Percentiles rank a stretch among this genome's conserved stretches.
phyloP scores from a whole-genome alignment of 2,113 vertebrate genomes.

The Myrmecobius fasciatus region DNA sequence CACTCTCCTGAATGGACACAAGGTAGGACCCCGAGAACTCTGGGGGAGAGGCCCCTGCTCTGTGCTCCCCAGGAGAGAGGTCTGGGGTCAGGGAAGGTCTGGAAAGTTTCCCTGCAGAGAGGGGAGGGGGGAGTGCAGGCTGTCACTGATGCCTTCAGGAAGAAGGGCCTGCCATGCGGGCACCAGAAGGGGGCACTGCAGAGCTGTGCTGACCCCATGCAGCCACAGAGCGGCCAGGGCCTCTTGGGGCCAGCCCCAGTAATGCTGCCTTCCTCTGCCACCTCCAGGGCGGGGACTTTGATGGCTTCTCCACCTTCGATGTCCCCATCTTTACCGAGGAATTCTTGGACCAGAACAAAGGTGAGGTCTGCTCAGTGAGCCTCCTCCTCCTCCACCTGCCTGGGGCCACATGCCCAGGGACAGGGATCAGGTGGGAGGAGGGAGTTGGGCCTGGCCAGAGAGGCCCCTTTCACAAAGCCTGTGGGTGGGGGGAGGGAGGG shows the following conservation, averaged over 20 bases:
- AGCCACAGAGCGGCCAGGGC: background rate
- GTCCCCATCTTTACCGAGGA: conserved; percentile 98
- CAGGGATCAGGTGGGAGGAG: background rate
- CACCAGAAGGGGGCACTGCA: background rate
- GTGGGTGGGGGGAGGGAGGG: no score
- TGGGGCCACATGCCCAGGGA: background rate
- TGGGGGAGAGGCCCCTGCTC: background rate
- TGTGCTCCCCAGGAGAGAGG: background rate
- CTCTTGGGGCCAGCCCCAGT: background rate
- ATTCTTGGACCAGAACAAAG: conserved; percentile 99
- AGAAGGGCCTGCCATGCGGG: background rate
- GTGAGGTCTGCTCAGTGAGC: conserved; percentile 75
- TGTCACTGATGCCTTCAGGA: background rate
- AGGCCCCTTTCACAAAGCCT: background rate
- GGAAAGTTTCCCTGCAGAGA: background rate
- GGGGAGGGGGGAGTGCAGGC: background rate
- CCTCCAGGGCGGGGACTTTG: conserved; percentile 88
- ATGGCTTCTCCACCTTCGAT: conserved; percentile 90
- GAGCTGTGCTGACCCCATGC: background rate
- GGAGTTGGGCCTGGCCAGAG: background rate
- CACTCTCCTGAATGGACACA: conserved; percentile 84
- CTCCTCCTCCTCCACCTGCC: background rate
- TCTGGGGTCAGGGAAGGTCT: background rate
- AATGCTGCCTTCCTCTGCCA: background rate
- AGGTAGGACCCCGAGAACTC: conserved; percentile 73